Base-by-base conservation (phyloP, 35 echinoderm and acorn worm genomes). In the Chiridota heheva region DNA sequence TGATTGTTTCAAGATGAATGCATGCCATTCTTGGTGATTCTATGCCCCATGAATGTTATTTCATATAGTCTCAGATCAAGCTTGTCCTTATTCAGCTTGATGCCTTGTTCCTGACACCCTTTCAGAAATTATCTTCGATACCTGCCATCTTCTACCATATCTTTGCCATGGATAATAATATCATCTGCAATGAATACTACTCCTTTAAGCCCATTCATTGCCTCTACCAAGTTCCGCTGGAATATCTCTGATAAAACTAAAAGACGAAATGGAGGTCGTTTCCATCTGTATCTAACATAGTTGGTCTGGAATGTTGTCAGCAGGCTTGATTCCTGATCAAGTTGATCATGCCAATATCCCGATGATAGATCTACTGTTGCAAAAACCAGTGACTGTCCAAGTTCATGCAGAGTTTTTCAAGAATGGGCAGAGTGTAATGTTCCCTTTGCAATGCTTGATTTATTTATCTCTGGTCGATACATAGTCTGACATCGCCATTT, bases 251-350 rank as follows among this genome's bases (percentile, higher is more conserved):
- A 75, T 5, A 67, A 88, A 22, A 92, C 90, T 17, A 25, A 53
- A 4, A 82, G 76, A 41, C 90, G 77, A 87, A 93, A 93, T 59
- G 90, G 78, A 20, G 88, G 77, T 15, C 64, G 55, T 42, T 87
- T 81, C 77, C 84, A 92, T 40, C 71, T 43, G 59, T 88, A 93
- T 60, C 84, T 73, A 1, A 84, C 91, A 44, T 49, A 73, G 0
- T 46, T 43, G 5, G 80, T 94, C 13, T 73, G 56, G 39, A 94
- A 88, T 32, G 91, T 94, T 18, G 91, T 94, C 27, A 87, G 45
- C 26, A 76, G 46, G 53, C 84, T 87, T 38, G 68, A 76, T 8
- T 87, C 56, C 3, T 92, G 32, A 66, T 92, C 90, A 28, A 92
- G 43, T 22, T 44, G 41, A 57, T 70, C 45, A 42, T 87, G 90